These are phyloP conservation scores for Nothocercus nigrocapillus DNA, from an alignment of 2,113 vertebrate species.

Conservation along the genomic window DNA sequence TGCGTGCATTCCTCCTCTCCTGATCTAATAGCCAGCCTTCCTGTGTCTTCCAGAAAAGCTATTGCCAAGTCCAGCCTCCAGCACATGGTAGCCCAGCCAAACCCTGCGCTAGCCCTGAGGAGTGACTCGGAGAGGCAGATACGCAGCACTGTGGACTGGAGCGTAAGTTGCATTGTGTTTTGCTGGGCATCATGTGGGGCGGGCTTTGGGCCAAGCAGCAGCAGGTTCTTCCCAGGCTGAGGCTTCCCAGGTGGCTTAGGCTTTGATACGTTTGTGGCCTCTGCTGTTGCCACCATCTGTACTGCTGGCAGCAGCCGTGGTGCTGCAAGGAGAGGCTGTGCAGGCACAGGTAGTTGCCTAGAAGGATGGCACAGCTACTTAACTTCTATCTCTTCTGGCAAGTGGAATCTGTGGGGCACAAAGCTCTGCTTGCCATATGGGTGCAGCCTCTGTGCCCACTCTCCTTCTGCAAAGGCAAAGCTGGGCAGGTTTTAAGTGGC, in stretches of 20 bases:
- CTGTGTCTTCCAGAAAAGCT: slow-evolving; percentile 88
- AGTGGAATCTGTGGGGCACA: neutral
- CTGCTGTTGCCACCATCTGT: slow-evolving; percentile 12
- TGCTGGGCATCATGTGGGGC: neutral
- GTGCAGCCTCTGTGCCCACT: neutral
- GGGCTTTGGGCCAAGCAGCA: neutral
- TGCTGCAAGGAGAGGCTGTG: neutral
- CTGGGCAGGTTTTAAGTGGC: neutral
- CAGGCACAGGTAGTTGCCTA: neutral
- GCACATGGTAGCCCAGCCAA: slow-evolving; percentile 85
- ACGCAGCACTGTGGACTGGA: slow-evolving; percentile 91
- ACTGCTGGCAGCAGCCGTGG: slow-evolving; percentile 21
- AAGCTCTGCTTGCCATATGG: neutral
- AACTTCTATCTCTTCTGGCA: neutral
- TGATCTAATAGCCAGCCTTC: neutral
- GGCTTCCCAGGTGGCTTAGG: slow-evolving; percentile 11
- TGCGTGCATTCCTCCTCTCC: neutral
- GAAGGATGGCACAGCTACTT: neutral
- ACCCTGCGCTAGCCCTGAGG: slow-evolving; percentile 73
- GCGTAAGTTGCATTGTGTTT: slow-evolving; percentile 79
- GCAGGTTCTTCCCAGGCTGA: neutral
- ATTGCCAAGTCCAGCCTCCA: slow-evolving; percentile 91
- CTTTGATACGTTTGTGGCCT: slow-evolving; percentile 27
- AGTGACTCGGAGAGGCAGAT: slow-evolving; percentile 83
- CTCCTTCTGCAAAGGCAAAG: neutral